Evolutionary conservation across 1,140 invertebrate genomes (phyloP).

Genomic region (Drosophila ficusphila): DNA sequence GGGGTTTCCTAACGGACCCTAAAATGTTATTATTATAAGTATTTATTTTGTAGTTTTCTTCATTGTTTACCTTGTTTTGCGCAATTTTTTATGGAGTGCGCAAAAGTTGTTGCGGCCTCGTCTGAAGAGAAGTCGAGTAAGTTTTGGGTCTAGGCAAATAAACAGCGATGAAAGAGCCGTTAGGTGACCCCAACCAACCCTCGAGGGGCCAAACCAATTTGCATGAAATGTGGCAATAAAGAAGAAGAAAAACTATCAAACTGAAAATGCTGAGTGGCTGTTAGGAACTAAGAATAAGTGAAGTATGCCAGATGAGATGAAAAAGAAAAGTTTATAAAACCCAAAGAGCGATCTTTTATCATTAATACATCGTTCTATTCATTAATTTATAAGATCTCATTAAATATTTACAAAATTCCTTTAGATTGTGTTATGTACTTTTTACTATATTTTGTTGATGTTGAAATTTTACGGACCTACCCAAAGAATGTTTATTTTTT

Average conservation of each 20-base stretch:
- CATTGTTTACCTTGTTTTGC: constrained; percentile 53
- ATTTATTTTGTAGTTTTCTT: constrained; percentile 70
- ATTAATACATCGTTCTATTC: not conserved
- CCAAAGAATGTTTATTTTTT: constrained; percentile 38
- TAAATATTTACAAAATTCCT: not conserved
- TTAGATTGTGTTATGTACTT: not conserved
- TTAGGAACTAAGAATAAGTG: constrained; percentile 10
- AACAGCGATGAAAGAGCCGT: constrained; percentile 57
- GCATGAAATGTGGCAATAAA: constrained; percentile 52
- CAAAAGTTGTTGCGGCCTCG: constrained; percentile 55
- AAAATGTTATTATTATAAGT: constrained; percentile 75
- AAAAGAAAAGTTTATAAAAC: constrained; percentile 8
- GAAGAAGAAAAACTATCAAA: constrained; percentile 40
- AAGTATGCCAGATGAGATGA: constrained; percentile 15
- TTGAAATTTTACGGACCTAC: constrained; percentile 24
- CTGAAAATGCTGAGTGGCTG: constrained; percentile 36
- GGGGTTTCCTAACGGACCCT: constrained; percentile 69
- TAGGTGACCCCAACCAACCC: constrained; percentile 48
- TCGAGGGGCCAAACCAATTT: constrained; percentile 49
- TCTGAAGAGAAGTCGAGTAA: constrained; percentile 57
- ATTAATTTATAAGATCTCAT: not conserved
- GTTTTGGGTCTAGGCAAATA: constrained; percentile 35
- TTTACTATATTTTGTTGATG: constrained; percentile 10
- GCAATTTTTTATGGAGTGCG: constrained; percentile 66
- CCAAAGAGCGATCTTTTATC: not conserved